Evolutionary conservation across 1,140 invertebrate species (phyloP).

Genomic region (Brachionus rubens): DNA sequence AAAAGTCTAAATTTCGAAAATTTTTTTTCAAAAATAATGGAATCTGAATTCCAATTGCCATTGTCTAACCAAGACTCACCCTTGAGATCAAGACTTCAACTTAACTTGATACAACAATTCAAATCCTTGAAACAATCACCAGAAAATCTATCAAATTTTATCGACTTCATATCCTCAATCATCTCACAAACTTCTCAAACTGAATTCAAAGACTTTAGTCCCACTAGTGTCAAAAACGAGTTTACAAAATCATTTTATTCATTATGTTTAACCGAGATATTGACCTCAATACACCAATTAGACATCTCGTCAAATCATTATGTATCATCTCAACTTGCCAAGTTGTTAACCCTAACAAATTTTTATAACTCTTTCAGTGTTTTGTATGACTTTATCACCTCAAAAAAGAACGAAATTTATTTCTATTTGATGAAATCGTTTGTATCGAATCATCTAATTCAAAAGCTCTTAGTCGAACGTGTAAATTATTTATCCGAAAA

Average conservation of each 20-base stretch:
- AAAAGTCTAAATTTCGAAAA: neutral
- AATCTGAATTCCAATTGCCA: neutral
- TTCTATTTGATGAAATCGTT: constrained; percentile 1
- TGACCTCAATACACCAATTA: neutral
- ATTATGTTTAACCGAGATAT: neutral
- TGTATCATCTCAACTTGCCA: neutral
- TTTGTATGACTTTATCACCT: neutral
- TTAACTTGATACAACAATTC: neutral
- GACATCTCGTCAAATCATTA: neutral
- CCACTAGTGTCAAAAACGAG: neutral
- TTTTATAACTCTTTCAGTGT: neutral
- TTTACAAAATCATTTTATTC: neutral
- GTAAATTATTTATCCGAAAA: neutral
- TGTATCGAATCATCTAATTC: neutral
- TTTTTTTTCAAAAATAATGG: constrained; percentile 1
- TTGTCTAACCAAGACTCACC: neutral
- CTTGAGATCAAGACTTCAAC: constrained; percentile 2
- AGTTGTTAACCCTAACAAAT: neutral
- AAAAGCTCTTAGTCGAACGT: neutral
- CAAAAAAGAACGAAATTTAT: neutral
- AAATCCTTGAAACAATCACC: neutral
- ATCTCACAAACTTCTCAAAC: too few species aligned
- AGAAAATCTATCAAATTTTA: neutral
- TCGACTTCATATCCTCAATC: neutral
- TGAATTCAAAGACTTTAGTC: neutral